Base-by-base conservation (phyloP, 2,888 invertebrate species). In the Scrobipalpa costella region DNA sequence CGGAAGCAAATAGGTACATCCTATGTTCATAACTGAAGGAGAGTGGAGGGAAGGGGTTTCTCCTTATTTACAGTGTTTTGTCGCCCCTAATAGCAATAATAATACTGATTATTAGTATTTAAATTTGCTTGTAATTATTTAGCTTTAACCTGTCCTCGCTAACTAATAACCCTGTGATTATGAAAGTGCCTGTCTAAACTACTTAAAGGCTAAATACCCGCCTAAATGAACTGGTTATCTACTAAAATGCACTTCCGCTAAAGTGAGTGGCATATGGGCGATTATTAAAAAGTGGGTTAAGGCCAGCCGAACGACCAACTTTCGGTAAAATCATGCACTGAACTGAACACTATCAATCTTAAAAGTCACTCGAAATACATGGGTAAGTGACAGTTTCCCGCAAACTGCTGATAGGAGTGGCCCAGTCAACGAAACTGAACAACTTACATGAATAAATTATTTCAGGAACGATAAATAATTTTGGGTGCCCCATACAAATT, bases 151-250 rank as follows among this genome's bases (percentile, higher is more conserved):
- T 44, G 44, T 15, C 44, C 44, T 44, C n/a, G 15, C n/a, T 44
- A n/a, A 44, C 44, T 15, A 44, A n/a, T 44, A 44, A n/a, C 44
- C 44, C 44, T 15, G 44, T 15, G 5, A 44, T 44, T 44, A 44
- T 44, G 64, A 65, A 63, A 61, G 64, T 64, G 15, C 34, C 49
- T 21, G 61, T 44, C 44, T 15, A 5, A 44, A 44, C 44, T n/a
- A 44, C n/a, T 44, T 44, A 15, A 5, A 44, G 15, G 44, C n/a
- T 44, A 44, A 44, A 44, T 44, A 44, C n/a, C 15, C 6, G 5
- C 21, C 17, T 15, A 49, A 55, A n/a, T 34, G 34, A 55, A 55
- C 55, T 55, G 55, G 44, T 60, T 49, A 49, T 33, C 34, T 7
- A 34, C 33, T 59, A 13, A 34, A 33, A 61, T 61, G 61, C 34